Conservation (phyloP, 2,113 vertebrate species). For the Spea multiplicata region DNA sequence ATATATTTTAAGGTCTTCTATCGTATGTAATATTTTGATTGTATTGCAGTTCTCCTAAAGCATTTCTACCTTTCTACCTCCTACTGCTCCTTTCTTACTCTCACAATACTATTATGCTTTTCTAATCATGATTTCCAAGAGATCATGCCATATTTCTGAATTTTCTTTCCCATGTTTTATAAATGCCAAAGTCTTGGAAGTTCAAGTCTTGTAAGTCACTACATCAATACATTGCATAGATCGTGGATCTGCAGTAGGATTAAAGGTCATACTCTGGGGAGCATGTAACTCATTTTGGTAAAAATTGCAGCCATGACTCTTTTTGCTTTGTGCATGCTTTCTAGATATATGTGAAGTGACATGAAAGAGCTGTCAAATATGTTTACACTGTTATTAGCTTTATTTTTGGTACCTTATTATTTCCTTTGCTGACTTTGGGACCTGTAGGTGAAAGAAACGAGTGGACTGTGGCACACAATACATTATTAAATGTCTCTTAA, state of each 20-base stretch:
- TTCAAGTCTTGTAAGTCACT: constrained; percentile 27
- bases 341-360: not conserved
- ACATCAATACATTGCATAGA: constrained; percentile 38
- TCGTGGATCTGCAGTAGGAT: constrained; percentile 6
- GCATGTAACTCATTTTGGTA: constrained; percentile 35
- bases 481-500: not conserved
- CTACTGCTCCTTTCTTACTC: not conserved
- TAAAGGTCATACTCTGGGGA: constrained; percentile 25
- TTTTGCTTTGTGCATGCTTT: constrained; percentile 16
- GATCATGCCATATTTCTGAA: constrained; percentile 3
- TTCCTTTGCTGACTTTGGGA: not conserved
- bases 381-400: not conserved
- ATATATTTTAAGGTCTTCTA: no score
- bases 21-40: no score
- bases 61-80: no score
- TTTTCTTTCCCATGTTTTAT: constrained; percentile 17
- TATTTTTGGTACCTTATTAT: not conserved
- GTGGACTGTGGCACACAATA: not conserved
- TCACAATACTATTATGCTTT: not conserved
- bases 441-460: not conserved
- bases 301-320: constrained; percentile 23
- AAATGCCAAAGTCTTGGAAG: constrained; percentile 29
- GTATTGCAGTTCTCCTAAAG: no score
- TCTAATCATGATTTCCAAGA: constrained; percentile 7
- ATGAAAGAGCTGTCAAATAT: constrained; percentile 6